A percentile compares a stretch with the other conserved stretches of the same genome.
Conservation (phyloP, 2,888 invertebrate genomes). For the Epirrhoe alternata region DNA sequence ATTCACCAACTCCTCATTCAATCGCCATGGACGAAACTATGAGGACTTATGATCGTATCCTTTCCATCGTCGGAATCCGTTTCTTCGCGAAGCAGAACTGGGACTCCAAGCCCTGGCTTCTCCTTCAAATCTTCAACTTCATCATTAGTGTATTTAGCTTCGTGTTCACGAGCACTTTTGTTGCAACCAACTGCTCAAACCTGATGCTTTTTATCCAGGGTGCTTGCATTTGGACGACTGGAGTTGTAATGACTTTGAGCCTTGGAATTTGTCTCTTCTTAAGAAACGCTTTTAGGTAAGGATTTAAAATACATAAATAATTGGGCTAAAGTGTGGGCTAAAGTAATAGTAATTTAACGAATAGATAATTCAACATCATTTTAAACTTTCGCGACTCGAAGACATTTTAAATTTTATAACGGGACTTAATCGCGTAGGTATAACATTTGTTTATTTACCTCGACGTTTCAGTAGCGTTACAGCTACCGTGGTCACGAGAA, state of each 20-base stretch:
- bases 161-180: slow-evolving; percentile 68
- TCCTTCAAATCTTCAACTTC: slow-evolving; percentile 65
- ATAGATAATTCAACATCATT: no score
- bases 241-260: slow-evolving; percentile 71
- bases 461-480: no score
- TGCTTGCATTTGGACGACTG: slow-evolving; percentile 76
- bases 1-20: background rate
- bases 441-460: no score
- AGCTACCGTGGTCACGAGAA: no score
- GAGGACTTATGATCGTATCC: slow-evolving; percentile 60
- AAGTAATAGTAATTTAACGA: no score
- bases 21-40: slow-evolving; percentile 65
- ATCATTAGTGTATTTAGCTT: slow-evolving; percentile 64
- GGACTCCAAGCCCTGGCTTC: slow-evolving; percentile 61
- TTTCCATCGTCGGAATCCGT: slow-evolving; percentile 66
- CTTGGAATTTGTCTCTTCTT: slow-evolving; percentile 66
- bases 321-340: no score
- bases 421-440: no score
- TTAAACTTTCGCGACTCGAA: no score
- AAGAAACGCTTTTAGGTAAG: slow-evolving; percentile 57
- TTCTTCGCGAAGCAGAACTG: slow-evolving; percentile 66
- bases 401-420: no score
- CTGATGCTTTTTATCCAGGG: slow-evolving; percentile 68
- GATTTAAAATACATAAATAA: no score
- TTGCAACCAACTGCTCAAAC: slow-evolving; percentile 55